Base-by-base conservation (phyloP, 1,140 invertebrate genomes). In the Drosophila repleta region DNA sequence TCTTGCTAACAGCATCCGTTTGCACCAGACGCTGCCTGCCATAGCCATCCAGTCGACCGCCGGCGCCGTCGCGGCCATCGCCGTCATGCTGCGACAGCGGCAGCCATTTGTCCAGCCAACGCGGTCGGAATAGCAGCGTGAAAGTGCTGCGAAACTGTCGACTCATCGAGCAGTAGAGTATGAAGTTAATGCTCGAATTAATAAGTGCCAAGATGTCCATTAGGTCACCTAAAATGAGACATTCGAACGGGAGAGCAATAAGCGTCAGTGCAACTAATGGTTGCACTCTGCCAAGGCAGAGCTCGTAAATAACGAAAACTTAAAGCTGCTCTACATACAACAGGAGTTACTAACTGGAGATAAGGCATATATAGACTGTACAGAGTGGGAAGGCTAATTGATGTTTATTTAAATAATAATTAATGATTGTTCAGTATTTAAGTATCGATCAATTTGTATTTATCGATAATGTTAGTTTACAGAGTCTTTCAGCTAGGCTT, bases 161-260 rank as follows among this genome's bases (percentile, higher is more conserved):
- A 76, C 97, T 98, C 98, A 99, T 99, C 64, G 97, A 95, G 92
- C 98, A 99, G 93, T 99, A 99, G 18, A 99, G 94, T 68, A 99
- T 96, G 93, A 99, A 99, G 92, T 99, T 99, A 89, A 99, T 97
- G 24, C 97, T 97, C 53, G 97, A 98, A 92, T 99, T 99, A 80
- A 99, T 95, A 55, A 99, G 94, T 11, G 98, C 98, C 87, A 99
- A 93, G 53, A 98, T 95, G 92, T 99, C 98, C 95, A 99, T 97
- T 57, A 99, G 93, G 85, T 96, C 95, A 87, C 95, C 95, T 96
- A 93, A 85, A 88, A 73, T 41, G 45, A 76, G 46, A 58, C 17
- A 67, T 13, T 6, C 13, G 45, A 61, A 57, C 65, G 48, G 37
- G 68, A 75, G 60, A 43, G 20, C 64, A 64, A 66, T 74, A 18